phyloP scores from a whole-genome alignment of 2,888 invertebrate genomes.

The Elegia similella region DNA sequence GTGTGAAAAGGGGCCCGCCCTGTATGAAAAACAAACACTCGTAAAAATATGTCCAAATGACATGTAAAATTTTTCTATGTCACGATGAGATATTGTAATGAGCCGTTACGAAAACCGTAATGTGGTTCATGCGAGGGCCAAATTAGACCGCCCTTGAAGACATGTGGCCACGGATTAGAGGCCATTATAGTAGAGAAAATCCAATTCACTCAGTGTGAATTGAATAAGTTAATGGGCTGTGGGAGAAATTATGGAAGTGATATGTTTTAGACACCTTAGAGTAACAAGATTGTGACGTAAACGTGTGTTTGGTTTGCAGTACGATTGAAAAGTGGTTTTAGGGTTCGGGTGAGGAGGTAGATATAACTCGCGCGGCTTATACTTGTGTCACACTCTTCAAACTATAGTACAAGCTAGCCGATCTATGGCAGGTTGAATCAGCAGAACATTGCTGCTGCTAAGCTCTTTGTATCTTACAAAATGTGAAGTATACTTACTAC shows the following conservation, averaged over 20 bases:
- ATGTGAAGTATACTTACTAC: too few species aligned
- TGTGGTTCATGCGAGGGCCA: slow-evolving; percentile 68
- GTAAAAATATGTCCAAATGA: slow-evolving; percentile 75
- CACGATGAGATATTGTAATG: slow-evolving; percentile 80
- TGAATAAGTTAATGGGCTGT: slow-evolving; percentile 72
- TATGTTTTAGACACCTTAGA: slow-evolving; percentile 16
- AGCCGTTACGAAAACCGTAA: slow-evolving; percentile 75
- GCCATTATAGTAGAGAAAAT: slow-evolving; percentile 67
- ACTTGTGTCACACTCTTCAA: too few species aligned
- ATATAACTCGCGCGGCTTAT: too few species aligned
- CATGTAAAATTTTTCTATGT: slow-evolving; percentile 79
- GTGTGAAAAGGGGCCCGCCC: slow-evolving; percentile 67
- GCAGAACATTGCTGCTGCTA: too few species aligned
- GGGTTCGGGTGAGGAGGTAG: too few species aligned
- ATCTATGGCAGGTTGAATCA: too few species aligned
- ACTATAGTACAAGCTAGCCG: too few species aligned
- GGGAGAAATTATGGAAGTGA: slow-evolving; percentile 43
- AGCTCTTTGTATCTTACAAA: too few species aligned
- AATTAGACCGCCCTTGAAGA: slow-evolving; percentile 67
- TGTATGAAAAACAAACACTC: slow-evolving; percentile 76
- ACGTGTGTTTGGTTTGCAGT: too few species aligned
- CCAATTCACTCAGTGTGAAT: slow-evolving; percentile 68
- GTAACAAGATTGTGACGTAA: too few species aligned
- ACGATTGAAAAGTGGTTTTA: too few species aligned
- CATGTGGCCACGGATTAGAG: slow-evolving; percentile 68